Base-by-base conservation (phyloP, 2,888 invertebrate species). In the Amphiduros pacificus region DNA sequence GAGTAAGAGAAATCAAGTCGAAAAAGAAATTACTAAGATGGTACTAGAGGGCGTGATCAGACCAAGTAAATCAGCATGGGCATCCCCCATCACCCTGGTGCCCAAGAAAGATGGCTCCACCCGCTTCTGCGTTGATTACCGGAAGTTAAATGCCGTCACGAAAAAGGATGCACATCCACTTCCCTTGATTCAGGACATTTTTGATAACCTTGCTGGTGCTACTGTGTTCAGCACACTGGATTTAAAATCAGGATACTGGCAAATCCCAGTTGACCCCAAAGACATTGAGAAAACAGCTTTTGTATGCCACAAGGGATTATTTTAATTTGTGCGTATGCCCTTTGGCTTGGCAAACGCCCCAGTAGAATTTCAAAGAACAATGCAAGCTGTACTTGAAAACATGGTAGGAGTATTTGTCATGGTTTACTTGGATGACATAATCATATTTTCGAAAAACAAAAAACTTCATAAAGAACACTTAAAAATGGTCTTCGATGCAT, bases 221-320 rank as follows among this genome's bases (percentile, higher is more conserved):
- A 9, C 1, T 1, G 24, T 62, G 22, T 71, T 70, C 57, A 60
- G 61, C 0, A 65, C 67, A 28, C 58, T 70, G 9, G 69, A 72
- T 55, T 60, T 66, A 6, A 60, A 55, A 24, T 57, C 59, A 20
- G 70, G 69, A 9, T 71, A 63, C 50, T 69, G 66, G 63, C 71
- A 71, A 53, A 63, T 71, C 26, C 52, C 56, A 11, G 32, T 68
- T 14, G 3, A 32, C 22, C 24, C 40, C 9, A 61, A 64, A 50
- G 29, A 40, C 26, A 48, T 54, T 1, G 55, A 51, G 9, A 56
- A 66, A 6, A 64, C 64, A 11, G 62, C 64, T 2, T 68, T 70
- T 44, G 65, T 63, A 9, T 63, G 62, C 9, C 66, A 62, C 11
- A 56, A 53, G 40, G 69, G 67, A 2, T n/a, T 55, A 24, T 71